Evolutionary conservation across 92 coral and sea anemone species (phyloP).

Genomic region (Porites lobata): DNA sequence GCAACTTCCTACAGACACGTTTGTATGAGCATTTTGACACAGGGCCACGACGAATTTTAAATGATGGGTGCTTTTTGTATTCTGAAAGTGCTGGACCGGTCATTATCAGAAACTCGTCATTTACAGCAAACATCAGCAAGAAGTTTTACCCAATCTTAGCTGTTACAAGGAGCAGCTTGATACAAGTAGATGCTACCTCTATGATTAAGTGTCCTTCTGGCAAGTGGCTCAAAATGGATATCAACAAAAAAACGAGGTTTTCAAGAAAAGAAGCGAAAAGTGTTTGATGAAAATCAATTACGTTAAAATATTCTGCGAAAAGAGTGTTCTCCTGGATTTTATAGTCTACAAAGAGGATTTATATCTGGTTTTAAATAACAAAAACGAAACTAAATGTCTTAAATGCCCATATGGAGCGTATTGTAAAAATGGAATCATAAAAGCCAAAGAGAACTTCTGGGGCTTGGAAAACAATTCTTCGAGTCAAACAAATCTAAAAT

Average conservation of each 20-base stretch:
- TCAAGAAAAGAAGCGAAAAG: too few relatives aligned
- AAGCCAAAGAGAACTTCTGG: conserved; percentile 71
- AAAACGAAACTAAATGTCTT: background rate
- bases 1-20: conserved; percentile 27
- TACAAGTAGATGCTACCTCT: too few relatives aligned
- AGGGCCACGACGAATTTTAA: background rate
- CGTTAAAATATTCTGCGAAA: conserved; percentile 53
- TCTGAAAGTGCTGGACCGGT: conserved; percentile 60
- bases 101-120: conserved; percentile 24
- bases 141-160: conserved; percentile 20
- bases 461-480: conserved; percentile 28
- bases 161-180: conserved; percentile 29
- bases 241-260: background rate
- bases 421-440: conserved; percentile 26
- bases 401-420: conserved; percentile 47
- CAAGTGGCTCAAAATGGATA: background rate
- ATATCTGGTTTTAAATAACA: background rate
- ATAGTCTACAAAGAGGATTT: conserved; percentile 54
- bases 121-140: conserved; percentile 10
- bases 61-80: conserved; percentile 27
- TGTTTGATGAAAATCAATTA: conserved; percentile 5
- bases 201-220: too few relatives aligned
- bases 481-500: conserved; percentile 28
- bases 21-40: background rate
- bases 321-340: conserved; percentile 45